Conservation (phyloP, 1,140 invertebrate species). For the Drosophila bocki region DNA sequence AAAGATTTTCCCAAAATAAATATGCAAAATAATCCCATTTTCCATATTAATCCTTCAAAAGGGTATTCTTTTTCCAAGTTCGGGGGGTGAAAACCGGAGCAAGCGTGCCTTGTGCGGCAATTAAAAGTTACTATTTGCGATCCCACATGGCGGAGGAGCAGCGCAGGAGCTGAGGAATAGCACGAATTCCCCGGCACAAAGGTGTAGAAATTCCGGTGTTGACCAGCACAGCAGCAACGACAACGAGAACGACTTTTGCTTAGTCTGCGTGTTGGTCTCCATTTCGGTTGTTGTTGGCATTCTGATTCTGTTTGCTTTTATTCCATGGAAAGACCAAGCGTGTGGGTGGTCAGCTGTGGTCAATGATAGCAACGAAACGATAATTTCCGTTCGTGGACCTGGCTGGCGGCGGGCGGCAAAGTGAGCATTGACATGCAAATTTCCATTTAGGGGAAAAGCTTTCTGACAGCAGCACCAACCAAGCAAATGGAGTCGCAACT, state of each 20-base stretch:
- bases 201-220: slow-evolving; percentile 39
- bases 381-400: slow-evolving; percentile 60
- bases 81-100: neutral
- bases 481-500: slow-evolving; percentile 23
- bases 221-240: slow-evolving; percentile 7
- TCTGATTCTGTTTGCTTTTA: slow-evolving; percentile 44
- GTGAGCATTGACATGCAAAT: slow-evolving; percentile 73
- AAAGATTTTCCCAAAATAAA: neutral
- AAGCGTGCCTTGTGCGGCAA: slow-evolving; percentile 23
- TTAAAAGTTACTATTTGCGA: slow-evolving; percentile 38
- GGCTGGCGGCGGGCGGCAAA: slow-evolving; percentile 46
- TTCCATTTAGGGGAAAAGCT: slow-evolving; percentile 69
- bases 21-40: neutral
- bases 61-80: slow-evolving; percentile 1
- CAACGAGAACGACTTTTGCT: slow-evolving; percentile 17
- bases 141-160: slow-evolving; percentile 27
- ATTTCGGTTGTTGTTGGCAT: slow-evolving; percentile 33
- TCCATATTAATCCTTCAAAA: no score
- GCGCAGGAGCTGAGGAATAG: slow-evolving; percentile 2
- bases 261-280: slow-evolving; percentile 46
- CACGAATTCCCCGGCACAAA: slow-evolving; percentile 19
- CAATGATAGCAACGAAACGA: slow-evolving; percentile 67
- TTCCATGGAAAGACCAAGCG: slow-evolving; percentile 2
- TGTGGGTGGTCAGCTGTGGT: slow-evolving; percentile 45
- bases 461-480: slow-evolving; percentile 41